Evolutionary conservation across 2,797 vertebrate genomes (phyloP), one percentile per base, ranked within the genome.

Genomic region (Stomatorhinus walkeri): DNA sequence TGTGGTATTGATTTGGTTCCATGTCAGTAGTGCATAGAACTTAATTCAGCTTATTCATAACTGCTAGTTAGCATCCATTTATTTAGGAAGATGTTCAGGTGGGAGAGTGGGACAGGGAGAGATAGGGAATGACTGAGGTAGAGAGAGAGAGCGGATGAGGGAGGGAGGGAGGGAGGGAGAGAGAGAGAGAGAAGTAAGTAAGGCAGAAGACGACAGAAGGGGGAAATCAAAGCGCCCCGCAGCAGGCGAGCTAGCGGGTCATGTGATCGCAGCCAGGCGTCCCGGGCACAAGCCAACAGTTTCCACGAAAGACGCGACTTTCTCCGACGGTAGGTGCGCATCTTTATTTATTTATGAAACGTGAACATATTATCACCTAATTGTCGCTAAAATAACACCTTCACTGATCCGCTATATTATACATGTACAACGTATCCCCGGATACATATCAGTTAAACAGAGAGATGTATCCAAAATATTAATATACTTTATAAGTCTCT

Each of bases 191-290:
- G 56, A 22, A 36, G 28, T n/a, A 32, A 14, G 59, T n/a, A 56
- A 51, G 28, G 51, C 51, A 19, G 87, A 68, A 72, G 32, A 32
- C 6, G 49, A 49, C 5, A 16, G 68, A 49, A 64, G 9, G 68
- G 14, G 8, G 52, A 72, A 64, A 93, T 96, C 97, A 93, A 92
- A 93, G 93, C 94, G 94, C 94, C 95, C 95, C 96, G 91, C 93
- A 96, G 95, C 95, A 96, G 92, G 89, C 93, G 94, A 94, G 91
- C 92, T 93, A 96, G 96, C 96, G 96, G 96, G 95, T 95, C 94
- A 96, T 96, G 95, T 96, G 96, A 95, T 94, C 94, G 93, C 94
- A 95, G 94, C 94, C 95, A 96, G 95, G 96, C 95, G 95, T 96
- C 96, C 96, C 94, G 95, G 95, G 95, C 36, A 95, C 94, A 93